Conservation (phyloP, 1,140 invertebrate species). For the Drosophila parabipectinata region DNA sequence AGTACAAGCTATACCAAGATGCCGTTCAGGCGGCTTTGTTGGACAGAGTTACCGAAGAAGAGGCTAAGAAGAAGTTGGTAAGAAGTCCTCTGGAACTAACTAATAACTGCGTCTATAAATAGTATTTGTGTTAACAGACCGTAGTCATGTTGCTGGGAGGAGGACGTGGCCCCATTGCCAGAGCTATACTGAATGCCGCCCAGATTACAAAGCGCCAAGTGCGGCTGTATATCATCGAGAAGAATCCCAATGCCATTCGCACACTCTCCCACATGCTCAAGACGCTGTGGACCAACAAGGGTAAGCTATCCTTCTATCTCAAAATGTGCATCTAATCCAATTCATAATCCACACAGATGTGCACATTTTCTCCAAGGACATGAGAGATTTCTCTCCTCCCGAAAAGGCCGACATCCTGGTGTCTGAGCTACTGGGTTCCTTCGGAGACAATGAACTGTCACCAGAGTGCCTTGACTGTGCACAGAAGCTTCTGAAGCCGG, state of each 20-base stretch:
- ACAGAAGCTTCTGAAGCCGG: slow-evolving; percentile 93
- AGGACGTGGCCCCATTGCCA: slow-evolving; percentile 96
- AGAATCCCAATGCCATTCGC: slow-evolving; percentile 98
- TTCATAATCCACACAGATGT: slow-evolving; percentile 82
- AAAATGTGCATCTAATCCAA: not conserved
- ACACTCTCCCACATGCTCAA: slow-evolving; percentile 92
- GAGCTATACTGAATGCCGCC: slow-evolving; percentile 92
- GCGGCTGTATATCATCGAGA: slow-evolving; percentile 97
- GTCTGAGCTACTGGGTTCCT: slow-evolving; percentile 98
- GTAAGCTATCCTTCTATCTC: slow-evolving; percentile 64
- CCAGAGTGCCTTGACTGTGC: slow-evolving; percentile 99
- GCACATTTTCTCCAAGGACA: slow-evolving; percentile 93
- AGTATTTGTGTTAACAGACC: slow-evolving; percentile 65
- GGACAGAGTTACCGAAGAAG: slow-evolving; percentile 83
- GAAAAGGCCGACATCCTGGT: slow-evolving; percentile 97
- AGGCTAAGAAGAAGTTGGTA: slow-evolving; percentile 72
- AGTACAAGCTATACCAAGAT: slow-evolving; percentile 96
- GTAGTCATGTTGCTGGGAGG: slow-evolving; percentile 97
- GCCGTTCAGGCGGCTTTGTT: slow-evolving; percentile 91
- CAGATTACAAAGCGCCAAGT: slow-evolving; percentile 84
- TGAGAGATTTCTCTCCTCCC: slow-evolving; percentile 93
- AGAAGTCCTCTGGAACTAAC: not conserved
- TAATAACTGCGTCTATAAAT: not conserved
- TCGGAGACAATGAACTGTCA: slow-evolving; percentile 99
- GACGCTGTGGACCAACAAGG: slow-evolving; percentile 91